Base-by-base conservation (phyloP, 1,140 invertebrate species). In the Drosophila sucinea region DNA sequence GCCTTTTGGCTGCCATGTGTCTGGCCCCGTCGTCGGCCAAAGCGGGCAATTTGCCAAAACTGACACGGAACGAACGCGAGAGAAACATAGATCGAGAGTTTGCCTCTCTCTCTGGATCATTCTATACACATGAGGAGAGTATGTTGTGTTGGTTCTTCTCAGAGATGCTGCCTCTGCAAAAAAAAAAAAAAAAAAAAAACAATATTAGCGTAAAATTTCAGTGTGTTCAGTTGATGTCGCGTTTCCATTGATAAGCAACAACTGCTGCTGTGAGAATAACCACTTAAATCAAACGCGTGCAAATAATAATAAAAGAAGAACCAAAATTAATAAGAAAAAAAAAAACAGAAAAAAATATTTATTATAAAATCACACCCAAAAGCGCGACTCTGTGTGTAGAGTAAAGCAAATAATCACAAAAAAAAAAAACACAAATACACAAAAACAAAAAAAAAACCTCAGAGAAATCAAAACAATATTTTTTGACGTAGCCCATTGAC, bases 231-330 rank as follows among this genome's bases (percentile, higher is more conserved):
- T 89, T 89, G 71, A 73, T 81, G 71, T 90, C 77, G 74, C 71
- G 80, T 73, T 69, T 77, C 67, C 71, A 78, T 78, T 80, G 79
- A 87, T 86, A 72, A 79, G 80, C 74, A 66, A 70, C 54, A 81
- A 80, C 47, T 70, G 65, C 79, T 27, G 65, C 79, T 25, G 41
- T 58, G 60, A 54, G 41, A 54, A 10, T 40, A 63, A 23, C 60
- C 27, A 38, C 8, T 7, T 4, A 66, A 41, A 63, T 54, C 41
- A 25, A 67, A 58, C 73, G 73, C 65, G 71, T 75, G 55, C 58
- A 44, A 70, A 70, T 60, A 25, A 30, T 55, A 54, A 74, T 76
- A 41, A n/a, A 60, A 64, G 54, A 60, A 44, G 60, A 67, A 47
- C 70, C 55, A 23, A 40, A 60, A 70, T 77, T 56, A n/a, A 32